phyloP scores from a whole-genome alignment of 2,888 invertebrate genomes.

The Octodonta nipae region DNA sequence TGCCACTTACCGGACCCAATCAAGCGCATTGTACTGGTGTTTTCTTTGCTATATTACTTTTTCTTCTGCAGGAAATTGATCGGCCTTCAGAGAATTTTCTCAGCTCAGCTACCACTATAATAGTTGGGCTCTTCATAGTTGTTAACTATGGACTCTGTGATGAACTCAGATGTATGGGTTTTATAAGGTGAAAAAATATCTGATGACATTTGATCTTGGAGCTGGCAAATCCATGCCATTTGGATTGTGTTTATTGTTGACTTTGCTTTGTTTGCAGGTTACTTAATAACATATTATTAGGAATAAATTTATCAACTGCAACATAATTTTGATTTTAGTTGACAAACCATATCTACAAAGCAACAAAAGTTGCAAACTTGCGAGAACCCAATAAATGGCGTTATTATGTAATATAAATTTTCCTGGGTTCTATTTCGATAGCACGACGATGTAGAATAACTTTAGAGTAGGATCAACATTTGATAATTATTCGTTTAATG shows the following conservation, averaged over 20 bases:
- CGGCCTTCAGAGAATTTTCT: slow-evolving; percentile 45
- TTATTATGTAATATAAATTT: no score
- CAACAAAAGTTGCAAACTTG: no score
- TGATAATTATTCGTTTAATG: no score
- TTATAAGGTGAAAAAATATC: slow-evolving; percentile 32
- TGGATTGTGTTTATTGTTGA: slow-evolving; percentile 46
- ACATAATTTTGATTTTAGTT: no score
- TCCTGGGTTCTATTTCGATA: no score
- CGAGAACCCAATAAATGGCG: no score
- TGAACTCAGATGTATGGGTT: slow-evolving; percentile 46
- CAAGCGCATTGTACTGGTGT: slow-evolving; percentile 43
- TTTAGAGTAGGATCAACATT: no score
- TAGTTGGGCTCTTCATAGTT: slow-evolving; percentile 46
- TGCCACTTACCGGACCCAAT: slow-evolving; percentile 50
- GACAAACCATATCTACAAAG: no score
- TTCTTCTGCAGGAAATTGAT: slow-evolving; percentile 47
- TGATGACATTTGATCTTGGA: slow-evolving; percentile 33
- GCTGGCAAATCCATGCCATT: slow-evolving; percentile 41
- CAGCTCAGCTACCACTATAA: slow-evolving; percentile 44
- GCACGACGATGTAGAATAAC: no score
- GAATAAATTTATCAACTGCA: no score
- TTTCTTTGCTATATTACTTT: slow-evolving; percentile 45
- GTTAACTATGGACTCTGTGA: slow-evolving; percentile 49
- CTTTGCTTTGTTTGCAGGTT: slow-evolving; percentile 40
- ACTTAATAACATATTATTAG: no score